Evolutionary conservation across 2,888 invertebrate genomes (phyloP).

Genomic region (Aricia artaxerxes): DNA sequence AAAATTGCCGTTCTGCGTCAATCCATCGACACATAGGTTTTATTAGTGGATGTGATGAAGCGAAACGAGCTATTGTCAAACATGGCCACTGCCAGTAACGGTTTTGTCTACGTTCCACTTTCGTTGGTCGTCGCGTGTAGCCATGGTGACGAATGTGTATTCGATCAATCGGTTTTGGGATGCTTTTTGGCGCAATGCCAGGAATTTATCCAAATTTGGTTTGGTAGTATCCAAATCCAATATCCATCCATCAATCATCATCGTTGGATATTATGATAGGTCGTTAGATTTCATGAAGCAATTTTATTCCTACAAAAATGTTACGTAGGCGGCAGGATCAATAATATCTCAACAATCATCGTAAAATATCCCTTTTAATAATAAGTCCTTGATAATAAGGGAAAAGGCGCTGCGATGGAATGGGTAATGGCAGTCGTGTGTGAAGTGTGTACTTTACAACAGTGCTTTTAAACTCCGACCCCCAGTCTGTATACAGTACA

Average conservation of each 20-base stretch:
- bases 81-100: constrained; percentile 32
- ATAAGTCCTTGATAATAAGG: background rate
- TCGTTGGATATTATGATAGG: background rate
- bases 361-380: background rate
- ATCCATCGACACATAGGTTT: background rate
- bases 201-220: constrained; percentile 30
- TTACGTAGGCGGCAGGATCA: too few relatives aligned
- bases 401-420: background rate
- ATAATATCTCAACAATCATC: too few relatives aligned
- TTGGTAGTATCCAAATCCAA: too few relatives aligned
- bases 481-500: background rate
- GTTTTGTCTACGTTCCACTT: constrained; percentile 66
- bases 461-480: constrained; percentile 3
- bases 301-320: background rate
- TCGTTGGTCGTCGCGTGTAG: constrained; percentile 59
- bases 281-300: background rate
- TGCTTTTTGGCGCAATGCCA: constrained; percentile 40
- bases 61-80: constrained; percentile 30
- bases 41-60: constrained; percentile 13
- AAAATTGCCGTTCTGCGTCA: background rate
- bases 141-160: constrained; percentile 62
- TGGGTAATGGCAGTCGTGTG: constrained; percentile 7
- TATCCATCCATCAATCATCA: background rate
- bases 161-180: constrained; percentile 51
- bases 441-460: constrained; percentile 9